Conservation (phyloP, 2,888 invertebrate species). For the Meliscaeva auricollis region DNA sequence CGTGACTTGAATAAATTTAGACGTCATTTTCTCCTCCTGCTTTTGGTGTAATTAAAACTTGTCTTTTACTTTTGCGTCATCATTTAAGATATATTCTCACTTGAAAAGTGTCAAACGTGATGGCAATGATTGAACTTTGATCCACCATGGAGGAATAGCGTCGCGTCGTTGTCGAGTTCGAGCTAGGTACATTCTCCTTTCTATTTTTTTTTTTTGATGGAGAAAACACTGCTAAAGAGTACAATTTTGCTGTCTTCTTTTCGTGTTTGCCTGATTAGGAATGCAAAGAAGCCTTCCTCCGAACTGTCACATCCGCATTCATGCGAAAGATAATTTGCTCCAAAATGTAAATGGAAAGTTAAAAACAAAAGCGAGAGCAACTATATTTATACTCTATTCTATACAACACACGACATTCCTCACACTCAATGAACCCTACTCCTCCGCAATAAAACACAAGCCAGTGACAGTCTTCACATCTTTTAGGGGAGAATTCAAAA, state of each 20-base stretch:
- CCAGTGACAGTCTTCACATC: constrained; percentile 8
- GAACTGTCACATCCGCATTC: constrained; percentile 56
- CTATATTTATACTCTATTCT: neutral
- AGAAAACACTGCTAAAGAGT: too few relatives aligned
- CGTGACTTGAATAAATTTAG: constrained; percentile 36
- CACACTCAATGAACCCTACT: neutral
- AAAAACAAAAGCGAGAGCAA: constrained; percentile 33
- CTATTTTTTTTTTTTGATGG: neutral
- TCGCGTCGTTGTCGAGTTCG: too few relatives aligned
- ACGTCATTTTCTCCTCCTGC: neutral
- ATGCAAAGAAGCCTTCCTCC: constrained; percentile 35
- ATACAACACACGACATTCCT: neutral
- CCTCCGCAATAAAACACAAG: constrained; percentile 34
- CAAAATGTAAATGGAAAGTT: constrained; percentile 49
- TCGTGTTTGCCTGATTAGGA: constrained; percentile 40
- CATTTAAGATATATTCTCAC: constrained; percentile 8
- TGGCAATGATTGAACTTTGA: constrained; percentile 25
- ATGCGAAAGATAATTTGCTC: constrained; percentile 58
- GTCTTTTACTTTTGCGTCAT: constrained; percentile 7
- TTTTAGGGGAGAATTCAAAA: neutral
- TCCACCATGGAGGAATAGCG: too few relatives aligned
- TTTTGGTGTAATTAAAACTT: constrained; percentile 32
- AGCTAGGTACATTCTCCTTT: neutral
- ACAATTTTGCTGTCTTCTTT: too few relatives aligned
- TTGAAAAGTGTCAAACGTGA: constrained; percentile 37